phyloP scores from a whole-genome alignment of 2,113 vertebrate species.

The Verasper variegatus region DNA sequence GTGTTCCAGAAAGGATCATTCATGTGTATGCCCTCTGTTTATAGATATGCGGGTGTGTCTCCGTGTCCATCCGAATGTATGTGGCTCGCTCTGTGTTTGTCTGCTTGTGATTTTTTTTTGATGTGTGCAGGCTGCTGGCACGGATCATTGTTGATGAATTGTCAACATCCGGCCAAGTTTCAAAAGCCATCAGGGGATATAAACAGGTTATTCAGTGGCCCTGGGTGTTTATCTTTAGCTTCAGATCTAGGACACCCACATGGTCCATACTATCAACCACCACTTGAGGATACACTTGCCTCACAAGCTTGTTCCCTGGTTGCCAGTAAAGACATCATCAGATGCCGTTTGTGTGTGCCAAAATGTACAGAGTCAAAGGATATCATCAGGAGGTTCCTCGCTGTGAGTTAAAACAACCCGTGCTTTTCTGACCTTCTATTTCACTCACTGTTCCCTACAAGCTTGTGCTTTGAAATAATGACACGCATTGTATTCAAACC shows the following conservation, averaged over 20 bases:
- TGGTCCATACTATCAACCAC: slow-evolving; percentile 15
- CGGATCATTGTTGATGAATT: slow-evolving; percentile 48
- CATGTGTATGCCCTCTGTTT: slow-evolving; percentile 16
- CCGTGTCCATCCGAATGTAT: background rate
- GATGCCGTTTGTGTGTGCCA: slow-evolving; percentile 34
- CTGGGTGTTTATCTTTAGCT: slow-evolving; percentile 46
- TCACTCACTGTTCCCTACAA: slow-evolving; percentile 29
- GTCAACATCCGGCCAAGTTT: slow-evolving; percentile 63
- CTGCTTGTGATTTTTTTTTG: slow-evolving; percentile 36
- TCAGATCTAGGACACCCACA: slow-evolving; percentile 38
- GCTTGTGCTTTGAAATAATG: slow-evolving; percentile 27
- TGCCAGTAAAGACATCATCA: slow-evolving; percentile 48
- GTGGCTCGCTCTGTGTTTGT: background rate
- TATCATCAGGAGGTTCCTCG: slow-evolving; percentile 31
- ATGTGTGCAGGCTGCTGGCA: slow-evolving; percentile 43
- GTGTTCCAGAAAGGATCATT: slow-evolving; percentile 1
- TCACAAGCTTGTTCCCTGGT: background rate
- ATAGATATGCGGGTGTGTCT: background rate
- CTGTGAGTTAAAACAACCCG: slow-evolving; percentile 47
- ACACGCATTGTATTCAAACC: background rate
- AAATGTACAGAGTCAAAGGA: slow-evolving; percentile 30
- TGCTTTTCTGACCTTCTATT: slow-evolving; percentile 43
- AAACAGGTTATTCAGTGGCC: slow-evolving; percentile 62
- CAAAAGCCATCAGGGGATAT: slow-evolving; percentile 50
- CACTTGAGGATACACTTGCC: slow-evolving; percentile 6